Evolutionary conservation across 2,113 vertebrate genomes (phyloP), one percentile per base, ranked within the genome.

Genomic region (Butorides virescens): DNA sequence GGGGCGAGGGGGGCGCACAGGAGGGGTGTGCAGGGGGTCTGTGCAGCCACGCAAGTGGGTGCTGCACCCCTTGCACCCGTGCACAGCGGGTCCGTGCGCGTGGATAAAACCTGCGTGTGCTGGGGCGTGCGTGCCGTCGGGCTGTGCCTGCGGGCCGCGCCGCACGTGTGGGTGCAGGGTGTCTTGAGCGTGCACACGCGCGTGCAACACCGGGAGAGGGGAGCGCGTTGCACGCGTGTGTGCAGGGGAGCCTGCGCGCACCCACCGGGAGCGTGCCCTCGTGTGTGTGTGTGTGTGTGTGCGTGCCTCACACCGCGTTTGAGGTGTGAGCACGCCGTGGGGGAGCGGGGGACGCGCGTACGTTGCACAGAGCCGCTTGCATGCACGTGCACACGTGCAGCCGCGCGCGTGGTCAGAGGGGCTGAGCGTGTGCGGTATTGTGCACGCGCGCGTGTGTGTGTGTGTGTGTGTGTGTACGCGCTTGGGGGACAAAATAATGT

Each of bases 331-430:
- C 20, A 4, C 0, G 0, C 10, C 20, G 4, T 2, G 18, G 15
- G 18, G 7, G 6, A 23, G 23, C 16, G 23, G 18, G 22, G 29
- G 4, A 7, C 0, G 1, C 17, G 66, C 37, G 11, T 15, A n/a
- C 9, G 1, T 65, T 12, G 15, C 23, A 11, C 10, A 11, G 49
- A 65, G 56, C 42, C 1, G 3, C 49, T 13, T 3, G 9, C 47
- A 4, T 21, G 17, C 23, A 17, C 32, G 4, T 0, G 1, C 2
- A 0, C 15, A 15, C 5, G 16, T 2, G 1, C 76, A 70, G 36
- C 30, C 0, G 0, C 13, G 26, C 55, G 39, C 11, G 0, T 7
- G 46, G 34, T n/a, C 26, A 27, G 58, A 47, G 58, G 19, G 32
- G 14, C 84, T 53, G 34, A 39, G 56, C 0, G 0, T 32, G 44